These are phyloP conservation scores for Folsomia manolachei DNA, from an alignment of 2,888 invertebrate genomes.

Conservation along the genomic window DNA sequence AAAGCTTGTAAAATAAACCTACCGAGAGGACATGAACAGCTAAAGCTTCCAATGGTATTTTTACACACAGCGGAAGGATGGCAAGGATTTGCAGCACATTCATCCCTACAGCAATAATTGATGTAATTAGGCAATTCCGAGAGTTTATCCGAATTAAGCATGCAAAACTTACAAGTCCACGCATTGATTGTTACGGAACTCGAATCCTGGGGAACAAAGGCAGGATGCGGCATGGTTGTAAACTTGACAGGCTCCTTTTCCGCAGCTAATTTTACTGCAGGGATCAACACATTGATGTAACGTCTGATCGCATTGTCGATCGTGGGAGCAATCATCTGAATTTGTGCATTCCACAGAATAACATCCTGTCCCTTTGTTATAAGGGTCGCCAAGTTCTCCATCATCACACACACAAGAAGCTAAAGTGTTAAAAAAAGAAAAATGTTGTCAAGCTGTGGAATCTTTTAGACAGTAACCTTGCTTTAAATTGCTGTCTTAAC, in stretches of 20 bases:
- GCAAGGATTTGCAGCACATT: slow-evolving; percentile 75
- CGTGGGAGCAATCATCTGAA: slow-evolving; percentile 58
- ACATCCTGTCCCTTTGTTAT: slow-evolving; percentile 73
- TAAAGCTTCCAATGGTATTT: slow-evolving; percentile 74
- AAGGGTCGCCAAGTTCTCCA: slow-evolving; percentile 78
- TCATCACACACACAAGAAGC: slow-evolving; percentile 64
- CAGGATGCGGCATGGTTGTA: slow-evolving; percentile 71
- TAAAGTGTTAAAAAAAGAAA: background rate
- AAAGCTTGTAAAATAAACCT: too few species aligned
- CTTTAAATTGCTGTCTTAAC: slow-evolving; percentile 56
- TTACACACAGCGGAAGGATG: slow-evolving; percentile 73
- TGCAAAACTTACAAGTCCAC: slow-evolving; percentile 61
- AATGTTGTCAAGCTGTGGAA: too few species aligned
- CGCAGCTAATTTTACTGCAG: slow-evolving; percentile 74
- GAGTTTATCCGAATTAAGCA: background rate
- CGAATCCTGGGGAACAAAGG: slow-evolving; percentile 72
- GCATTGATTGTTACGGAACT: slow-evolving; percentile 65
- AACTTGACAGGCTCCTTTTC: slow-evolving; percentile 74
- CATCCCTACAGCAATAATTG: slow-evolving; percentile 57
- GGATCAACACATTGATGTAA: slow-evolving; percentile 59
- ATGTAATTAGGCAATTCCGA: background rate
- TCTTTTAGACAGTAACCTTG: too few species aligned
- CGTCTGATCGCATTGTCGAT: slow-evolving; percentile 29
- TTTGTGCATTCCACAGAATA: slow-evolving; percentile 83
- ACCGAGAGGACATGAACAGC: slow-evolving; percentile 72